Conservation (phyloP, 2,113 vertebrate species). For the Thunnus thynnus region DNA sequence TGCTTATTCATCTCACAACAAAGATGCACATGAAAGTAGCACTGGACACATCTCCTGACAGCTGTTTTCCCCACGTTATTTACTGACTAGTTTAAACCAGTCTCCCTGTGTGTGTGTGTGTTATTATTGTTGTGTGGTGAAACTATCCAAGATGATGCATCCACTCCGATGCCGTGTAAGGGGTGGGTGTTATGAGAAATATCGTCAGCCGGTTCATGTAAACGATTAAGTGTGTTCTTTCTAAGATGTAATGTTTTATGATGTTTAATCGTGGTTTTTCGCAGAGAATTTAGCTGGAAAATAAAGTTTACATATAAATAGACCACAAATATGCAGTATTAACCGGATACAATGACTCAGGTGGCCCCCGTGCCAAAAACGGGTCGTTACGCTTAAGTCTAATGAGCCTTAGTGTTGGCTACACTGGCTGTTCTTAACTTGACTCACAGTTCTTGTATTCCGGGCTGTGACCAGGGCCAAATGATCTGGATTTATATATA, state of each 20-base stretch:
- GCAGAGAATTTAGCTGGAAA: neutral
- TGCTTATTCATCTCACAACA: slow-evolving; percentile 34
- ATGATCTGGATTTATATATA: neutral
- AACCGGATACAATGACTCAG: neutral
- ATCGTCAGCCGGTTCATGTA: slow-evolving; percentile 4
- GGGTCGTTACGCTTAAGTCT: neutral
- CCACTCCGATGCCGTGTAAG: slow-evolving; percentile 17
- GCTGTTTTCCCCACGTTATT: slow-evolving; percentile 35
- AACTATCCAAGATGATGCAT: slow-evolving; percentile 31
- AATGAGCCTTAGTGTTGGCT: neutral
- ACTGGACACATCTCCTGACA: slow-evolving; percentile 11
- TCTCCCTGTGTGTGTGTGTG: too few species aligned
- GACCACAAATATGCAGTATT: neutral
- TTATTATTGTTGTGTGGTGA: slow-evolving; percentile 16
- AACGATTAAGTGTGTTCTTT: neutral
- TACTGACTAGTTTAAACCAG: slow-evolving; percentile 31
- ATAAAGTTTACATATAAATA: neutral
- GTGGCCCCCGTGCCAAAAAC: neutral
- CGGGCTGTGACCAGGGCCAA: neutral
- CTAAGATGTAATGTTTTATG: too few species aligned
- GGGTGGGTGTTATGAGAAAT: slow-evolving; percentile 16
- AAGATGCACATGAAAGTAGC: slow-evolving; percentile 9
- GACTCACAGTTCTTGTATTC: neutral
- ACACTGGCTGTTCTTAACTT: neutral
- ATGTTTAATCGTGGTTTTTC: neutral